phyloP scores from a whole-genome alignment of 2,113 vertebrate genomes.

The Pongo pygmaeus region DNA sequence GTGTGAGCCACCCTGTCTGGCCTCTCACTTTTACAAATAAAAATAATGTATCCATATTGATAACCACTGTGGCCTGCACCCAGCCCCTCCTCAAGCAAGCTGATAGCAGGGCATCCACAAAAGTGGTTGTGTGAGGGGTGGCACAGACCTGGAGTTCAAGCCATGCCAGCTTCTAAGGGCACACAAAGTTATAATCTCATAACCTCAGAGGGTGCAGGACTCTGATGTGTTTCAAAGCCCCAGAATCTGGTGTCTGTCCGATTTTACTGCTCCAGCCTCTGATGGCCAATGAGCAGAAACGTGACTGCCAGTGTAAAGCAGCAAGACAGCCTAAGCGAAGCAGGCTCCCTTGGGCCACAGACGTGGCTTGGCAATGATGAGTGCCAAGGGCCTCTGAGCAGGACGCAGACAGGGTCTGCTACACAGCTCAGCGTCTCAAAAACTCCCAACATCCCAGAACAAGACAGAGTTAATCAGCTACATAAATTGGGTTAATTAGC shows the following conservation, averaged over 20 bases:
- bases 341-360: background rate
- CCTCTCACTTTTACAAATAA: background rate
- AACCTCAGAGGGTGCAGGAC: background rate
- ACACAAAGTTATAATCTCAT: too few species aligned
- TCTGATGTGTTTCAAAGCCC: background rate
- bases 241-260: background rate
- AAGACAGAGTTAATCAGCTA: background rate
- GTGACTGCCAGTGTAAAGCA: background rate
- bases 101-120: background rate
- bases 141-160: background rate
- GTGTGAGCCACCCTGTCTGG: too few species aligned
- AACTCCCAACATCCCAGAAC: background rate
- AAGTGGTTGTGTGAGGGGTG: background rate
- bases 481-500: background rate
- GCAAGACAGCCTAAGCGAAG: background rate
- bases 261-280: background rate
- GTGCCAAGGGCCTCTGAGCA: background rate
- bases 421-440: background rate
- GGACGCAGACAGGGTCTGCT: background rate
- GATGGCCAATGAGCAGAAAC: background rate
- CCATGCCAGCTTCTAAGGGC: background rate
- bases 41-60: background rate
- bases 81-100: background rate
- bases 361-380: rapidly evolving
- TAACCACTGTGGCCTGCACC: background rate